Base-by-base conservation (phyloP, 2,888 invertebrate species). In the Ophioninae sp. region DNA sequence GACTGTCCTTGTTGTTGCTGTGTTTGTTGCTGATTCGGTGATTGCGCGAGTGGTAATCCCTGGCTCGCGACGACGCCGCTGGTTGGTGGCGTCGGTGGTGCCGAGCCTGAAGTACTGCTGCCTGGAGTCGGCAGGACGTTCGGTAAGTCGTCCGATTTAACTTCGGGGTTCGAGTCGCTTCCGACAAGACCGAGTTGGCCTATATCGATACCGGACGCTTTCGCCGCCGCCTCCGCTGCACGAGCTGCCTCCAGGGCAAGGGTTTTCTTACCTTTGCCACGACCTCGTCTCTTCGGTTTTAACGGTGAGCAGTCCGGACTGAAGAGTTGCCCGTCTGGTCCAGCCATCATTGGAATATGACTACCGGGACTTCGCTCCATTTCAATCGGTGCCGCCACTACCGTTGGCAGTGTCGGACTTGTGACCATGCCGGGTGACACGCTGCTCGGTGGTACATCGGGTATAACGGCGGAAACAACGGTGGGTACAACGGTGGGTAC, bases 211-310 rank as follows among this genome's bases (percentile, higher is more conserved):
- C 93, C 93, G 67, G 90, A 88, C 10, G 87, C 90, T 71, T 91
- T 92, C 0, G 90, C 94, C 81, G 92, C 95, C 81, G 91, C 95
- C 87, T 93, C 95, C 82, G 93, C 95, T 51, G 93, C 94, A 88
- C 94, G 88, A 9, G 92, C 91, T 5, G 93, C 93, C 74, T 93
- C 93, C 87, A 93, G 72, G 3, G 93, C 93, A 44, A 93, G 87
- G 13, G 93, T 93, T 84, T 93, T 93, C 86, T 93, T 93, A 51
- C 93, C 93, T 84, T 93, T 92, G 79, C 92, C 93, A 23, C 93
- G 91, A 39, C 93, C 93, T 79, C 92, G 88, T 81, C 93, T 87
- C 85, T 93, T 93, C 1, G 93, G 93, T 83, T 91, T 93, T 82
- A 91, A 79, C 51, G 90, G 91, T 10, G 89, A 86, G 51, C 91